Conservation (phyloP, 2,113 vertebrate species). For the Tachycineta bicolor region DNA sequence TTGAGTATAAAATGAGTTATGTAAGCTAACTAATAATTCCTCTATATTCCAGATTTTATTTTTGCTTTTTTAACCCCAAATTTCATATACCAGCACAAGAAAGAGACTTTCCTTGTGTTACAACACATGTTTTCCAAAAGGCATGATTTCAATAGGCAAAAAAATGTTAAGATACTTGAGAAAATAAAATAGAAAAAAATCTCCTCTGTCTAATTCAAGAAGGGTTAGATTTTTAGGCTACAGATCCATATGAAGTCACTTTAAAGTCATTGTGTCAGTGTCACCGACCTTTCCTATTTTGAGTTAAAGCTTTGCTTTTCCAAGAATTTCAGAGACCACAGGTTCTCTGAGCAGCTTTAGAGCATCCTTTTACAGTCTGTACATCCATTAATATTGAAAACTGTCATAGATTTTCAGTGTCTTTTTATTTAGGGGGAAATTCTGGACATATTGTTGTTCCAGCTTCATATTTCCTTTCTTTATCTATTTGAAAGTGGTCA, state of each 20-base stretch:
- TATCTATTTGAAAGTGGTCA: not conserved
- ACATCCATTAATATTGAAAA: not conserved
- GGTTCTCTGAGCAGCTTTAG: not conserved
- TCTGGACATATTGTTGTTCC: not conserved
- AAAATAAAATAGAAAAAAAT: not conserved
- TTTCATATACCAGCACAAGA: not conserved
- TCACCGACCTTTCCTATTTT: not conserved
- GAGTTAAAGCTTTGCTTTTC: not conserved
- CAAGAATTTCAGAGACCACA: not conserved
- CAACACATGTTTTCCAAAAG: not conserved
- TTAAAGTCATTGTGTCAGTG: not conserved
- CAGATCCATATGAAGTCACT: not conserved
- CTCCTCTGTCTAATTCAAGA: not conserved
- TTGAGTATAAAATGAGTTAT: not conserved
- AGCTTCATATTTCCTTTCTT: not conserved
- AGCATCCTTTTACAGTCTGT: not conserved
- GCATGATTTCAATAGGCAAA: not conserved
- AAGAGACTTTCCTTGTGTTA: not conserved
- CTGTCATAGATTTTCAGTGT: not conserved
- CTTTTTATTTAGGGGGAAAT: not conserved
- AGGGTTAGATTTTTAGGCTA: not conserved
- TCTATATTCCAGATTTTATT: not conserved
- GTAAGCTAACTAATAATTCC: not conserved
- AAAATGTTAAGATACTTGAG: not conserved
- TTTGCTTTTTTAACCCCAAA: not conserved